A percentile compares a stretch with the other conserved stretches of the same genome.
These are phyloP conservation scores for Saxidomus purpurata DNA, from an alignment of 1,140 invertebrate genomes.

Conservation along the genomic window DNA sequence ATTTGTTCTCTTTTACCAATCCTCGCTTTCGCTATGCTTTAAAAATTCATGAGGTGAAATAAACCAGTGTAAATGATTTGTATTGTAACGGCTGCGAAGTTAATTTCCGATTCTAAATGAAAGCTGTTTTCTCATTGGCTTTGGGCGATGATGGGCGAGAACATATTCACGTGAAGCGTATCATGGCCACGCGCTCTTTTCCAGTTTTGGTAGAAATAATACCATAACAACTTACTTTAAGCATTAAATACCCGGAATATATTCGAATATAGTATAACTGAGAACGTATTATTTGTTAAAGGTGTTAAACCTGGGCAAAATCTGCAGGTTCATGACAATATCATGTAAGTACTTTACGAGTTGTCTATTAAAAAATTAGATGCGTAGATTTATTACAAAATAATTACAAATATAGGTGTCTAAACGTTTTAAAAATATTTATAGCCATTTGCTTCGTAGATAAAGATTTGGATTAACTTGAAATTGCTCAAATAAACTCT, in stretches of 20 bases:
- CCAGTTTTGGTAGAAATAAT: conserved; percentile 61
- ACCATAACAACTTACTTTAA: conserved; percentile 53
- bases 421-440: neutral
- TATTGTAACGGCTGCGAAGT: conserved; percentile 47
- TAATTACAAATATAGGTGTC: neutral
- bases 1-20: conserved; percentile 55
- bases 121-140: conserved; percentile 48
- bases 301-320: neutral
- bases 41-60: conserved; percentile 62
- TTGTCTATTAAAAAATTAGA: neutral
- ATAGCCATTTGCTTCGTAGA: neutral
- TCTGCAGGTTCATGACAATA: neutral
- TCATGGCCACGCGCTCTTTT: conserved; percentile 62
- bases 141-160: conserved; percentile 16
- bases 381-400: neutral
- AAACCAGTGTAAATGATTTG: conserved; percentile 64
- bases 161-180: conserved; percentile 37
- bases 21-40: conserved; percentile 45
- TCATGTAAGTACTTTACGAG: neutral
- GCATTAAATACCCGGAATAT: conserved; percentile 61
- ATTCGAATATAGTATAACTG: neutral
- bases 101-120: conserved; percentile 59
- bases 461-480: neutral
- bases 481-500: neutral
- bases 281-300: neutral